A percentile compares a stretch with the other conserved stretches of the same genome.
Evolutionary conservation across 2,797 vertebrate species (phyloP).

Genomic region (Strix occidentalis): DNA sequence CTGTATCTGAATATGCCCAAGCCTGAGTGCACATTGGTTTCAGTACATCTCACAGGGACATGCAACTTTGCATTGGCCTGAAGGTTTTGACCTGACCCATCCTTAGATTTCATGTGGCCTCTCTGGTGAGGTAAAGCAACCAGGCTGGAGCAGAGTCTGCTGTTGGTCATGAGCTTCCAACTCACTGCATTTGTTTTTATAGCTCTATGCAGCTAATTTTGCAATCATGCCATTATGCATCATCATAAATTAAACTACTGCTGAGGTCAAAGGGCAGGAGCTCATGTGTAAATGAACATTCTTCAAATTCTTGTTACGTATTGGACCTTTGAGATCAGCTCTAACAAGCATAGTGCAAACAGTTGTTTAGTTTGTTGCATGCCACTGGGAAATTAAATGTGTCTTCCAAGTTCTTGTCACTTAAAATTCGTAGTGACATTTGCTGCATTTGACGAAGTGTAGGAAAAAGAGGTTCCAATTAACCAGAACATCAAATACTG

Average conservation of each 20-base stretch:
- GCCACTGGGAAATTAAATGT: slow-evolving; percentile 75
- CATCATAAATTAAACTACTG: slow-evolving; percentile 68
- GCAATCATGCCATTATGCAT: neutral
- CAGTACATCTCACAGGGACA: neutral
- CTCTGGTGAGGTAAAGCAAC: neutral
- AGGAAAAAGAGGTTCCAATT: slow-evolving; percentile 84
- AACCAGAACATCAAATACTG: slow-evolving; percentile 88
- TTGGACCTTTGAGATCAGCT: slow-evolving; percentile 69
- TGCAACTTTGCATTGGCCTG: fast-evolving
- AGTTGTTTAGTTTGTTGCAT: slow-evolving; percentile 63
- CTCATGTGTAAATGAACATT: slow-evolving; percentile 64
- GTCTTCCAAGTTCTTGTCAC: slow-evolving; percentile 77
- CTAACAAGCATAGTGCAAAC: slow-evolving; percentile 77
- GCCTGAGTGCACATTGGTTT: fast-evolving
- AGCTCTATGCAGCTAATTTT: neutral
- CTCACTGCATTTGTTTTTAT: neutral
- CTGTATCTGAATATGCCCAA: neutral
- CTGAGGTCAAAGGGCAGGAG: slow-evolving; percentile 75
- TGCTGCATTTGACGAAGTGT: slow-evolving; percentile 81
- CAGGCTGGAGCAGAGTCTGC: neutral
- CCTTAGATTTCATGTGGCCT: neutral
- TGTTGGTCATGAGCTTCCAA: neutral
- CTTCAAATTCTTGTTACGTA: slow-evolving; percentile 47
- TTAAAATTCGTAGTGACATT: slow-evolving; percentile 89
- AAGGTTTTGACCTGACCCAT: neutral